A percentile compares a stretch with the other conserved stretches of the same genome.
Conservation (phyloP, 2,888 invertebrate genomes). For the Morpho deidamia region DNA sequence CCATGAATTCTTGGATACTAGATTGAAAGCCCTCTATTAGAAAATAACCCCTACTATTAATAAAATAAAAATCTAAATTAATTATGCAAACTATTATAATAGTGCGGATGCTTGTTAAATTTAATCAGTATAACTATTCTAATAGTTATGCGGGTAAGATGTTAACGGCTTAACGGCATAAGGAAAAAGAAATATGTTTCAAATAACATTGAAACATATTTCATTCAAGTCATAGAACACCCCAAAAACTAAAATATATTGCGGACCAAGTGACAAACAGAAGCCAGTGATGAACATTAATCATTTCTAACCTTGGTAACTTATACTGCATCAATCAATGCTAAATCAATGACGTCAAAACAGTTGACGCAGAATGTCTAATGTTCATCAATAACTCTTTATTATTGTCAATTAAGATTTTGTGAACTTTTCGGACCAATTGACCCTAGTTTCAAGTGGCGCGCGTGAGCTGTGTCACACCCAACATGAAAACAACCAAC, state of each 20-base stretch:
- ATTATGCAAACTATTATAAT: neutral
- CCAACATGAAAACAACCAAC: constrained; percentile 24
- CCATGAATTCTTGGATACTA: too few species aligned
- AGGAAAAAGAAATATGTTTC: too few species aligned
- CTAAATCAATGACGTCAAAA: constrained; percentile 47
- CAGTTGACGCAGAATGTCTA: constrained; percentile 58
- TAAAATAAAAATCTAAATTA: too few species aligned
- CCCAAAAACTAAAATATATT: too few species aligned
- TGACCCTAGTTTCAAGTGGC: constrained; percentile 53
- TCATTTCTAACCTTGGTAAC: constrained; percentile 25
- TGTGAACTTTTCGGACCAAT: constrained; percentile 57
- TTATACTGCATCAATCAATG: constrained; percentile 28
- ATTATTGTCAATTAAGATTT: constrained; percentile 61
- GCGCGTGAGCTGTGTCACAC: constrained; percentile 49
- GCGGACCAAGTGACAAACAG: neutral
- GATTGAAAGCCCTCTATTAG: too few species aligned
- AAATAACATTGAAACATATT: too few species aligned
- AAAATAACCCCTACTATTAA: too few species aligned
- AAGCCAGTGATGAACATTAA: constrained; percentile 2
- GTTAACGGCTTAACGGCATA: too few species aligned
- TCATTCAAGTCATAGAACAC: too few species aligned
- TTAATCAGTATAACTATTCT: too few species aligned
- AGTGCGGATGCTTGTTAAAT: too few species aligned
- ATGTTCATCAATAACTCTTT: constrained; percentile 50
- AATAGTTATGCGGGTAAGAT: too few species aligned